Conservation (phyloP, 2,888 invertebrate species). For the Tetranychus piercei region DNA sequence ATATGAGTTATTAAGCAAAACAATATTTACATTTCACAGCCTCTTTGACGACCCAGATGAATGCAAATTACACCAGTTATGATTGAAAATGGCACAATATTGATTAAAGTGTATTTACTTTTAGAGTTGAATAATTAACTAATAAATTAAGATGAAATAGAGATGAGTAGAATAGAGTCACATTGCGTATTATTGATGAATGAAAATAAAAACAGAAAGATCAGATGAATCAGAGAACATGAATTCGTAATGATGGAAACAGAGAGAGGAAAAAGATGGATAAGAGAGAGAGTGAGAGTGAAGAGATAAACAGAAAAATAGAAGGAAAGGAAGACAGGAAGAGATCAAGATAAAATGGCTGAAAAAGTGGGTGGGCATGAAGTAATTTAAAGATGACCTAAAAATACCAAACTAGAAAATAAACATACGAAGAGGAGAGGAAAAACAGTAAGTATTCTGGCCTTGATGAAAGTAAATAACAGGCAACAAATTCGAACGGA, state of each 20-base stretch:
- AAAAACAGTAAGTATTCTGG: neutral
- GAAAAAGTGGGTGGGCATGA: neutral
- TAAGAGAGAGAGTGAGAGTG: neutral
- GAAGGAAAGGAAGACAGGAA: neutral
- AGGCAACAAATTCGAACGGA: neutral
- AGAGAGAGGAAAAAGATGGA: neutral
- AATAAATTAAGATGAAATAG: neutral
- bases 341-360: neutral
- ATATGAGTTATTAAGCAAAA: neutral
- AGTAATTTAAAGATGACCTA: slow-evolving; percentile 1
- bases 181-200: too few relatives aligned
- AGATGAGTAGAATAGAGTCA: neutral
- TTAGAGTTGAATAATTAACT: neutral
- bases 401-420: neutral
- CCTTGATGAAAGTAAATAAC: neutral
- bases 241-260: neutral
- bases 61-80: neutral
- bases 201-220: neutral
- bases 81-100: neutral
- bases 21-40: neutral
- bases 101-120: neutral
- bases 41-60: neutral
- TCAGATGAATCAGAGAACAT: neutral
- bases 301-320: neutral
- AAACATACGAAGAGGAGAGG: neutral